These are phyloP conservation scores for Erebia epiphron DNA, from an alignment of 2,888 invertebrate species.

Conservation along the genomic window DNA sequence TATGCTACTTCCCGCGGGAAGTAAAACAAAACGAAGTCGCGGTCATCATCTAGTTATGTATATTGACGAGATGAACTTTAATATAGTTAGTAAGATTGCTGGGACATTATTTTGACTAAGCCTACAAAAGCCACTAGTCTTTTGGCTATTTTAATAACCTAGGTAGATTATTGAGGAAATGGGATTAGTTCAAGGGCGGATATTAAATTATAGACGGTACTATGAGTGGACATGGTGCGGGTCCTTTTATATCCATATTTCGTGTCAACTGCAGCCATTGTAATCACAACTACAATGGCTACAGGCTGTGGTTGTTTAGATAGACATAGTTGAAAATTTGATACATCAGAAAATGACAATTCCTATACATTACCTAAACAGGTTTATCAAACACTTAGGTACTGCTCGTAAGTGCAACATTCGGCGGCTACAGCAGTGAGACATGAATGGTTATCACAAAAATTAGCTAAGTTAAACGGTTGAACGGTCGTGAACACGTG, in stretches of 20 bases:
- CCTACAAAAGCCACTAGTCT: not conserved
- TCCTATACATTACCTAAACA: not conserved
- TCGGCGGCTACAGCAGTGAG: conserved; percentile 26
- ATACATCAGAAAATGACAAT: not conserved
- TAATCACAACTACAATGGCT: conserved; percentile 7
- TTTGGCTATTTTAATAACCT: conserved; percentile 4
- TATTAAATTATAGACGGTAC: conserved; percentile 77
- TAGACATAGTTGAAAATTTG: not conserved
- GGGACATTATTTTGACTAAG: not conserved
- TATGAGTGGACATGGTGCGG: conserved; percentile 67
- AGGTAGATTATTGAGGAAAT: conserved; percentile 61
- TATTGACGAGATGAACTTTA: too few relatives aligned
- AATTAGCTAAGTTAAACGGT: conserved; percentile 34
- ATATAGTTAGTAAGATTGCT: not conserved
- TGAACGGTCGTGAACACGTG: conserved; percentile 57
- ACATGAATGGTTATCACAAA: not conserved
- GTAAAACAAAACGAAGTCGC: too few relatives aligned
- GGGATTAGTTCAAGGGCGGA: conserved; percentile 75
- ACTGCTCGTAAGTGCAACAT: conserved; percentile 5
- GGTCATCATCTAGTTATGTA: too few relatives aligned
- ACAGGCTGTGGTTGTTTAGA: not conserved
- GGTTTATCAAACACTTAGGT: not conserved
- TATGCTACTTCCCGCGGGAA: too few relatives aligned
- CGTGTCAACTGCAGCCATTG: conserved; percentile 23
- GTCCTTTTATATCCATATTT: conserved; percentile 58